These are phyloP conservation scores for Hemistola chrysoprasaria DNA, from an alignment of 2,888 invertebrate species.

Conservation along the genomic window DNA sequence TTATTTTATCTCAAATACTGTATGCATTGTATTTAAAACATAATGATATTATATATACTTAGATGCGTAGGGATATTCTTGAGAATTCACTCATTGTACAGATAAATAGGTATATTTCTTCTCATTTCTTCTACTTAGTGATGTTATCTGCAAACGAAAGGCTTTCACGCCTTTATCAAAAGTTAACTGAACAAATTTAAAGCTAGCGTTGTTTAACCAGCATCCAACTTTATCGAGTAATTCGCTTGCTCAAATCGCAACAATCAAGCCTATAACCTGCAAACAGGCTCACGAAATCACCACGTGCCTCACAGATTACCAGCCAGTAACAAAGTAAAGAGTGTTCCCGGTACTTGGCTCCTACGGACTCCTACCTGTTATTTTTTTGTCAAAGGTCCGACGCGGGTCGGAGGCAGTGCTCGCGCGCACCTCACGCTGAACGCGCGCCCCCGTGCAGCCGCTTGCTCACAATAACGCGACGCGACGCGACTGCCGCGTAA, in stretches of 20 bases:
- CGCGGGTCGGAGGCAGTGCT: slow-evolving; percentile 64
- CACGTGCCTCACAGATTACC: slow-evolving; percentile 17
- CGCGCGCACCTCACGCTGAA: slow-evolving; percentile 54
- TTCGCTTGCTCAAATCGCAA: slow-evolving; percentile 4
- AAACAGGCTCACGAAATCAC: slow-evolving; percentile 13
- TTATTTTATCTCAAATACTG: too few relatives aligned
- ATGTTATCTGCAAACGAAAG: too few relatives aligned
- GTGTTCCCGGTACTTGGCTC: slow-evolving; percentile 22
- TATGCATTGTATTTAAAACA: too few relatives aligned
- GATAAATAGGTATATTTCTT: too few relatives aligned
- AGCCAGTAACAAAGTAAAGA: slow-evolving; percentile 8
- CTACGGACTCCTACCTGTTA: slow-evolving; percentile 46
- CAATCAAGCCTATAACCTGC: slow-evolving; percentile 12
- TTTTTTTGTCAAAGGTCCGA: slow-evolving; percentile 70
- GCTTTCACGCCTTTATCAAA: too few relatives aligned
- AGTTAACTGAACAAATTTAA: too few relatives aligned
- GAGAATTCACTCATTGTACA: too few relatives aligned
- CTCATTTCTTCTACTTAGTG: too few relatives aligned
- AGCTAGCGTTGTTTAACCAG: too few relatives aligned
- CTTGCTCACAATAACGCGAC: slow-evolving; percentile 11
- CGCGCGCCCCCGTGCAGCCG: slow-evolving; percentile 40
- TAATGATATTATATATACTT: too few relatives aligned
- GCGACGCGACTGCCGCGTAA: slow-evolving; percentile 8
- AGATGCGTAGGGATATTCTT: too few relatives aligned
- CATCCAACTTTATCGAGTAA: too few relatives aligned